Percentiles rank a stretch among this genome's conserved stretches.
Evolutionary conservation across 1,140 invertebrate species (phyloP).

Genomic region (Ostrea edulis): DNA sequence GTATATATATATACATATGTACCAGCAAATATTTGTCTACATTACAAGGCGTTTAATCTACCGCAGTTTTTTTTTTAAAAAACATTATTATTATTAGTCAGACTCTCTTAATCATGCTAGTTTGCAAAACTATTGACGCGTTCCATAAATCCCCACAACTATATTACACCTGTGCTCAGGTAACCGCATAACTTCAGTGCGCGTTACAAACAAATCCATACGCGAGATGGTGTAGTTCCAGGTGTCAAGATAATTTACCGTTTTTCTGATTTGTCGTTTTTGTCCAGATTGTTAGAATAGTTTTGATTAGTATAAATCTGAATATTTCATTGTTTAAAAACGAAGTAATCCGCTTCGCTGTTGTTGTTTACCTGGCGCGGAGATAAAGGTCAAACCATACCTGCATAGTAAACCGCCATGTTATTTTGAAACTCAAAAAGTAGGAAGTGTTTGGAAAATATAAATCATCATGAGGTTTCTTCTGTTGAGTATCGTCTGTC

Average conservation of each 20-base stretch:
- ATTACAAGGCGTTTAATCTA: not conserved
- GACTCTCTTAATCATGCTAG: constrained; percentile 9
- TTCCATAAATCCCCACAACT: not conserved
- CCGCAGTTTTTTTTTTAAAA: too few relatives aligned
- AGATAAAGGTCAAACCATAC: not conserved
- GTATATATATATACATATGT: not conserved
- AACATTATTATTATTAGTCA: not conserved
- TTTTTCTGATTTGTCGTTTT: too few relatives aligned
- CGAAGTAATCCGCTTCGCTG: too few relatives aligned
- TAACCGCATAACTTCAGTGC: not conserved
- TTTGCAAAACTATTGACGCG: not conserved
- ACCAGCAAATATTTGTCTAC: not conserved
- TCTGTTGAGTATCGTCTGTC: not conserved
- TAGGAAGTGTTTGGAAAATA: not conserved
- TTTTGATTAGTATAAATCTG: too few relatives aligned
- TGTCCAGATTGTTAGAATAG: too few relatives aligned
- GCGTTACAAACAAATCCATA: not conserved
- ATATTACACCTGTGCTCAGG: constrained; percentile 17
- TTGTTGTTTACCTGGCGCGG: not conserved
- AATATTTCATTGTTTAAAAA: too few relatives aligned
- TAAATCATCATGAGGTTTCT: not conserved
- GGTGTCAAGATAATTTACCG: not conserved
- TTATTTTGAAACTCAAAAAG: not conserved
- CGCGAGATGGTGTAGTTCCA: not conserved
- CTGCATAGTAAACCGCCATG: constrained; percentile 13